Conservation (phyloP, 2,797 vertebrate genomes). For the Sebastes paucispinis region DNA sequence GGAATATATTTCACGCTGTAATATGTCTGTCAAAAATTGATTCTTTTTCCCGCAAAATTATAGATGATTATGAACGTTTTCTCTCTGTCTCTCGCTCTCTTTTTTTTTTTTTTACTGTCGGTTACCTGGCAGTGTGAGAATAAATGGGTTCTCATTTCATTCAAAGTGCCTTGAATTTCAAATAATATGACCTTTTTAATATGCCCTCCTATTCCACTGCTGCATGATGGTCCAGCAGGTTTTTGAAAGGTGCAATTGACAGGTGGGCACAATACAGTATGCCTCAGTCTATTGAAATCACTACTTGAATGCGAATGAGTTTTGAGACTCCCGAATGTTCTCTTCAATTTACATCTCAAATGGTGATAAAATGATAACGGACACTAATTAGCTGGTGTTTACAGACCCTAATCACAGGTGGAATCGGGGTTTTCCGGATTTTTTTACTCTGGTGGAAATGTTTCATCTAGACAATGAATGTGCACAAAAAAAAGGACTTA, state of each 20-base stretch:
- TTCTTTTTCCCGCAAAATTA: constrained; percentile 57
- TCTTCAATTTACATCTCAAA: constrained; percentile 32
- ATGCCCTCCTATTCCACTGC: constrained; percentile 55
- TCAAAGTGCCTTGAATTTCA: constrained; percentile 65
- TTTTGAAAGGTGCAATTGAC: constrained; percentile 67
- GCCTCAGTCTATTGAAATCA: constrained; percentile 45
- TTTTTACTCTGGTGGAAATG: background rate
- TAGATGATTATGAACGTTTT: constrained; percentile 46
- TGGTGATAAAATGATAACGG: constrained; percentile 15
- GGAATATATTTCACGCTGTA: constrained; percentile 49
- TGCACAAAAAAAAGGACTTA: background rate
- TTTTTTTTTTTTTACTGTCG: background rate
- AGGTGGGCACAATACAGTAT: constrained; percentile 62
- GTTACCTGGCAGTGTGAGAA: constrained; percentile 27
- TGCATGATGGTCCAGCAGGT: constrained; percentile 55
- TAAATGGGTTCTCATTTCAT: constrained; percentile 63
- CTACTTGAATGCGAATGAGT: constrained; percentile 50
- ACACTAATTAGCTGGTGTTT: constrained; percentile 4
- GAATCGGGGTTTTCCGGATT: background rate
- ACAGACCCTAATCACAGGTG: background rate
- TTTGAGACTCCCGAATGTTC: background rate
- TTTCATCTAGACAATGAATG: background rate
- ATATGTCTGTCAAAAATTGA: constrained; percentile 57
- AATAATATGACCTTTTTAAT: constrained; percentile 77
- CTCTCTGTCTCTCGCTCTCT: background rate